Percentiles rank a stretch among this genome's conserved stretches.
Conservation (phyloP, 2,888 invertebrate species). For the Lingula anatina region DNA sequence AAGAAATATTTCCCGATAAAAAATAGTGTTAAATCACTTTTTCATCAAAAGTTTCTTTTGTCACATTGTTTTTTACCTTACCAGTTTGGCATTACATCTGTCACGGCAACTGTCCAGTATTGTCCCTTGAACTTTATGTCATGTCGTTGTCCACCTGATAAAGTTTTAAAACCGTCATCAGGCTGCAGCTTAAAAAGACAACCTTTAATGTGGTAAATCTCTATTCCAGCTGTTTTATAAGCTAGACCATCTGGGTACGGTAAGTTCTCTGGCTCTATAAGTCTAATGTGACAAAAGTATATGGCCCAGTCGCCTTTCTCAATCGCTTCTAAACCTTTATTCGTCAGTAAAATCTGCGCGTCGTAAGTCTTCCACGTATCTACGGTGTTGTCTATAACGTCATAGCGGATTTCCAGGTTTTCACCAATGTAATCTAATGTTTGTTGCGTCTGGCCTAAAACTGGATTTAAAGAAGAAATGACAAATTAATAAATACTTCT, state of each 20-base stretch:
- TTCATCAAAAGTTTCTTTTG: too few relatives aligned
- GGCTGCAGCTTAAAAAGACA: constrained; percentile 32
- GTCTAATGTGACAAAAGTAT: constrained; percentile 35
- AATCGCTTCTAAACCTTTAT: constrained; percentile 16
- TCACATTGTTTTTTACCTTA: too few relatives aligned
- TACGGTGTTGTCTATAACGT: too few relatives aligned
- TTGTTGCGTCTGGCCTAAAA: too few relatives aligned
- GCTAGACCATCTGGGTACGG: constrained; percentile 18
- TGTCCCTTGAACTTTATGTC: constrained; percentile 27
- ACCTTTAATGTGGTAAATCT: constrained; percentile 32
- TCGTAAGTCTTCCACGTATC: too few relatives aligned
- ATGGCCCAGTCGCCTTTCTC: constrained; percentile 25
- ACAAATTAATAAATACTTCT: too few relatives aligned
- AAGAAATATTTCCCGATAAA: too few relatives aligned
- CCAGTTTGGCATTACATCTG: constrained; percentile 39
- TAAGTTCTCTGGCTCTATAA: constrained; percentile 30
- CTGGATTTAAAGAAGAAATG: too few relatives aligned
- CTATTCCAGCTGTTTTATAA: constrained; percentile 20
- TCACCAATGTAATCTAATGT: too few relatives aligned
- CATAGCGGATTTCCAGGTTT: too few relatives aligned
- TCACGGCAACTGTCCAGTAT: constrained; percentile 32
- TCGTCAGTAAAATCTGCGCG: constrained; percentile 22
- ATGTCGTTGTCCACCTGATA: constrained; percentile 22
- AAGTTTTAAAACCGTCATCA: constrained; percentile 20
- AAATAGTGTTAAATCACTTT: too few relatives aligned